Evolutionary conservation across 2,113 vertebrate genomes (phyloP).

Genomic region (Herpetotheres cachinnans): DNA sequence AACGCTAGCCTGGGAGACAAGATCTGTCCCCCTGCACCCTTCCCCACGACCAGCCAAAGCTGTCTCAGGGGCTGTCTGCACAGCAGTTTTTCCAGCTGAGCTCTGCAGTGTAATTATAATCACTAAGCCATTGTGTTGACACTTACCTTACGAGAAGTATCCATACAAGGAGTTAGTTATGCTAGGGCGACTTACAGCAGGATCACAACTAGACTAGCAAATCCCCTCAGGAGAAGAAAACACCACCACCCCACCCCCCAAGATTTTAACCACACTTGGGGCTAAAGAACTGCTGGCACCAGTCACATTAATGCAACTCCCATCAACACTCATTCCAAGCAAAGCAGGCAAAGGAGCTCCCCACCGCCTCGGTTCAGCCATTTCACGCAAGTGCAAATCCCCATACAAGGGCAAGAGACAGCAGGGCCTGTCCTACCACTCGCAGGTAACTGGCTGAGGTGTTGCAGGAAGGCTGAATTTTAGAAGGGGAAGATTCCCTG

Average conservation of each 20-base stretch:
- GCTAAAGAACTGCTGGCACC: not conserved
- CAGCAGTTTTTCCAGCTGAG: not conserved
- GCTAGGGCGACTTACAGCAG: not conserved
- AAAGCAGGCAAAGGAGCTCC: not conserved
- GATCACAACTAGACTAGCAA: not conserved
- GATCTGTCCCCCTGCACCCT: not conserved
- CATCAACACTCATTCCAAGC: not conserved
- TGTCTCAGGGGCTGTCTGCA: not conserved
- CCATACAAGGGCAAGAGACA: not conserved
- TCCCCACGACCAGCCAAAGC: not conserved
- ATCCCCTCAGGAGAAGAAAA: not conserved
- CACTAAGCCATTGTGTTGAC: conserved; percentile 3
- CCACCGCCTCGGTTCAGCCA: not conserved
- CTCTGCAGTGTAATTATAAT: not conserved
- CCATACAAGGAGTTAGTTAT: conserved; percentile 53
- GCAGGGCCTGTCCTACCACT: fast-evolving
- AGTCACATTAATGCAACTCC: not conserved
- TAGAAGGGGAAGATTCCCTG: not conserved
- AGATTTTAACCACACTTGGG: not conserved
- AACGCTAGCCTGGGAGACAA: not conserved
- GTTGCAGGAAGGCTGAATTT: not conserved
- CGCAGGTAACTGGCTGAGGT: not conserved
- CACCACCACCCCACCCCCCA: not conserved
- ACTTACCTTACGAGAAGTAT: conserved; percentile 36
- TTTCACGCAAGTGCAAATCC: not conserved